A percentile compares a stretch with the other conserved stretches of the same genome.
Evolutionary conservation across 2,888 invertebrate genomes (phyloP).

Genomic region (Rhogogaster chlorosoma): DNA sequence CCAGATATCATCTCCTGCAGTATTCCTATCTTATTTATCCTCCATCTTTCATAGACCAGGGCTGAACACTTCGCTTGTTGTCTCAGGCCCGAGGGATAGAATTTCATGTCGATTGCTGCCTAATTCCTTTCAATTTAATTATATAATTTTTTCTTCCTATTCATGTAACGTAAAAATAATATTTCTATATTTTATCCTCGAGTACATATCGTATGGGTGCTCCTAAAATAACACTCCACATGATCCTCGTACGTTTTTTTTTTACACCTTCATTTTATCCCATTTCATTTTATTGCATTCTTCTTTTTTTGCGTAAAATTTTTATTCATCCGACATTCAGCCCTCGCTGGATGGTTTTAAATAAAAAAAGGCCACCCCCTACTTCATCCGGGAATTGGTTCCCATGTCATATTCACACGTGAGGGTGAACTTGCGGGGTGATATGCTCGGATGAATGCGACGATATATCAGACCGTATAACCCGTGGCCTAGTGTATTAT

Average conservation of each 20-base stretch:
- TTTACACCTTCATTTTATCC: neutral
- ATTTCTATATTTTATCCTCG: slow-evolving; percentile 2
- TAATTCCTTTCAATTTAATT: slow-evolving; percentile 13
- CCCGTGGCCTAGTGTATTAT: slow-evolving; percentile 40
- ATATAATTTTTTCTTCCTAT: neutral
- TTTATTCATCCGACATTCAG: slow-evolving; percentile 17
- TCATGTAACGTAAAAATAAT: slow-evolving; percentile 1
- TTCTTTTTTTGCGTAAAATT: slow-evolving; percentile 15
- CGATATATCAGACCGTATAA: slow-evolving; percentile 33
- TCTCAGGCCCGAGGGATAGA: neutral
- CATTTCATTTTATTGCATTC: neutral
- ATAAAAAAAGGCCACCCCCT: slow-evolving; percentile 20
- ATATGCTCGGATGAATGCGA: slow-evolving; percentile 39
- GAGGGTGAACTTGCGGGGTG: slow-evolving; percentile 44
- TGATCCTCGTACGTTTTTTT: neutral
- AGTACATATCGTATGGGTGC: neutral
- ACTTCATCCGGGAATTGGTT: slow-evolving; percentile 36
- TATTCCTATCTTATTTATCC: slow-evolving; percentile 5
- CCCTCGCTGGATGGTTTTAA: slow-evolving; percentile 2
- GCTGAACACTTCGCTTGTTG: neutral
- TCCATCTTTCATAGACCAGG: neutral
- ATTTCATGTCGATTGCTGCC: neutral
- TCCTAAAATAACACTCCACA: slow-evolving; percentile 23
- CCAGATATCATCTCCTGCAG: slow-evolving; percentile 10
- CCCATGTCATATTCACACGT: slow-evolving; percentile 51